These are phyloP conservation scores for Oncorhynchus mykiss DNA, from an alignment of 2,113 vertebrate genomes.

Conservation along the genomic window DNA sequence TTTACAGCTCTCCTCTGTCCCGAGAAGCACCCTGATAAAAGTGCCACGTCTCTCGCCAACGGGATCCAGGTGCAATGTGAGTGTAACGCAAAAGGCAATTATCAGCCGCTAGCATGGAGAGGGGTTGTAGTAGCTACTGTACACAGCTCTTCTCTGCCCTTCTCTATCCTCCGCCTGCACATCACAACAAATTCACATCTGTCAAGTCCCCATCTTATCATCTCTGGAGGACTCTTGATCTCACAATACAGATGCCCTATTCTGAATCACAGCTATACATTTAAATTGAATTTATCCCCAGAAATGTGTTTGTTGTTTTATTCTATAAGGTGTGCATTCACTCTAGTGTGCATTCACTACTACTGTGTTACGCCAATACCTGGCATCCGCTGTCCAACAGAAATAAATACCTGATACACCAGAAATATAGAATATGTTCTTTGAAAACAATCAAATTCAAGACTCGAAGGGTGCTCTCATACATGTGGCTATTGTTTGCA, in stretches of 20 bases:
- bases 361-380: too few species aligned
- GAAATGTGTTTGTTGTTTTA: background rate
- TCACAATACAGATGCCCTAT: background rate
- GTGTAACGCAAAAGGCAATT: constrained; percentile 57
- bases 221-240: background rate
- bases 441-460: constrained; percentile 24
- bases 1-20: constrained; percentile 24
- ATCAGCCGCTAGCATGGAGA: constrained; percentile 40
- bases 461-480: background rate
- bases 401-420: too few species aligned
- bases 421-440: background rate
- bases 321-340: background rate
- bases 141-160: constrained; percentile 9
- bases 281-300: background rate
- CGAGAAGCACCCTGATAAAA: constrained; percentile 51
- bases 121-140: constrained; percentile 25
- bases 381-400: too few species aligned
- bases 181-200: constrained; percentile 1
- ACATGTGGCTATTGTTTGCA: background rate
- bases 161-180: background rate
- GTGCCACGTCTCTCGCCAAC: constrained; percentile 45
- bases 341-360: too few species aligned
- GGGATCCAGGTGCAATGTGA: constrained; percentile 47
- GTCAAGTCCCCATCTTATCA: background rate
- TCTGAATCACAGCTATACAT: background rate